Evolutionary conservation across 2,113 vertebrate genomes (phyloP), one percentile per base, ranked within the genome.

Genomic region (Triplophysa rosa): DNA sequence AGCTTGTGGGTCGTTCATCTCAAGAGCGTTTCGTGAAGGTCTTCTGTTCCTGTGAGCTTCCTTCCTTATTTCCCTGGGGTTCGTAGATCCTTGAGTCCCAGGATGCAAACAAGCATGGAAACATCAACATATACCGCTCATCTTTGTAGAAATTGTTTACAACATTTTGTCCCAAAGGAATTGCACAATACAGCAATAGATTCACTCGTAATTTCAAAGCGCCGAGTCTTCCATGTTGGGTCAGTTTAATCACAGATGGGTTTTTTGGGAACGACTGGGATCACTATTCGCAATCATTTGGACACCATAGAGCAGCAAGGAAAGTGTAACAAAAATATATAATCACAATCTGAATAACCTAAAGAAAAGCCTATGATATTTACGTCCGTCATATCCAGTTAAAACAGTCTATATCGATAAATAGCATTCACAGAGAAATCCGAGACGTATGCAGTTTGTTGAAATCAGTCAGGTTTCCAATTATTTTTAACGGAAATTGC

Each of bases 121-220:
- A 54, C 40, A 58, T 62, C 23, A 75, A 66, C 26, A 23, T 11
- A 3, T 49, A 76, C 42, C 74, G 52, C 65, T 77, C 47, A 65
- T 77, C 73, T 76, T 52, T 33, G 17, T 52, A 21, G 26, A 62
- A 64, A 63, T 23, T 12, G 59, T 76, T 75, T 13, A 75, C 72
- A 64, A 8, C 42, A 11, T 75, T 59, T 45, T 54, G 5, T 24
- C 3, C 14, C 16, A 29, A 13, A 26, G 16, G 56, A 1, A 54
- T 8, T 19, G 37, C 37, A 14, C 1, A 19, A 40, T 58, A n/a
- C 23, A 49, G 14, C 40, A 29, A 63, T 19, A 62, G 37, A 74
- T 59, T n/a, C n/a, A 61, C n/a, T 73, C 24, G 52, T 70, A 24
- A n/a, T 54, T 54, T 70, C 67, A 33, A 33, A n/a, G 54, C 13